Evolutionary conservation across 37 sponge, comb jelly and placozoan species (phyloP), one percentile per base, ranked within the genome.

Genomic region (Crambe crambe): DNA sequence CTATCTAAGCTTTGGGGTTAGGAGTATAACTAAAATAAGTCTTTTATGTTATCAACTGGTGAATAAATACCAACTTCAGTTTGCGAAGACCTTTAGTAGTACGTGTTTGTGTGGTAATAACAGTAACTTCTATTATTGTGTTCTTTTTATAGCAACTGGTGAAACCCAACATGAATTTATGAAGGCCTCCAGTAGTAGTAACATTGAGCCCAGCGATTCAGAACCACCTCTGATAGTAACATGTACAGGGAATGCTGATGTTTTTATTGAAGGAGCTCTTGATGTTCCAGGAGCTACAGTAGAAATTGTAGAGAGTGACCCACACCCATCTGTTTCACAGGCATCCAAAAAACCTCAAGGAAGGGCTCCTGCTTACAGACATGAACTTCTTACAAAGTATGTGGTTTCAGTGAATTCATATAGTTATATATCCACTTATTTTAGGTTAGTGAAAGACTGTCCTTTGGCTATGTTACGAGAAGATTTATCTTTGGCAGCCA

Each of bases 361-460:
- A 43, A 43, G 61, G 42, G 39, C 51, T 0, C 77, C 76, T 15
- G 72, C 42, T 12, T 87, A 87, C 40, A 39, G 88, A 38, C 71
- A 80, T 37, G 47, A 75, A 35, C 77, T 87, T 0, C 82, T 87
- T 5, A 31, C 76, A 1, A 87, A 60, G 88, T 87, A 62, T 15
- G 42, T 47, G 12, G 12, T 12, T 15, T 47, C 12, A 15, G 51
- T 15, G 12, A 15, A 47, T 47, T 47, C 12, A 47, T 47, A n/a
- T n/a, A n/a, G n/a, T n/a, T n/a, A n/a, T n/a, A n/a, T n/a, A n/a
- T n/a, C n/a, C n/a, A n/a, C n/a, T n/a, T n/a, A n/a, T n/a, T n/a
- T n/a, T 47, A 90, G 91, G 67, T 56, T 86, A 58, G 67, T 90
- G 37, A 67, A 85, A 40, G 78, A 71, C 20, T 90, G 91, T 65